A percentile compares a stretch with the other conserved stretches of the same genome.
phyloP scores from a whole-genome alignment of 1,140 invertebrate species.

The Zelostemma sp. region DNA sequence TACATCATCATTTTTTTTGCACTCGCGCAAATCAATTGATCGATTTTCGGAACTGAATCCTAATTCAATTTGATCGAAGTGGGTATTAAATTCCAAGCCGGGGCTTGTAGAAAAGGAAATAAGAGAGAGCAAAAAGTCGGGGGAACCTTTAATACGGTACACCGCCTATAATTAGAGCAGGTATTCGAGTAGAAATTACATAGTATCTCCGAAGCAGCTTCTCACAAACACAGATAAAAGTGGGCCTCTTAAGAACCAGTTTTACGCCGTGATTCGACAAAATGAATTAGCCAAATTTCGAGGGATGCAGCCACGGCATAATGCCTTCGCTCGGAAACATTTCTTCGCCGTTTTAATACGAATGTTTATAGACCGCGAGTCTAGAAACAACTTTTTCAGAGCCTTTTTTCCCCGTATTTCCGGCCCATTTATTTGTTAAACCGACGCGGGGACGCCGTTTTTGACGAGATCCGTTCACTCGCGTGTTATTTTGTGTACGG shows the following conservation, averaged over 20 bases:
- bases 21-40: slow-evolving; percentile 27
- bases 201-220: slow-evolving; percentile 30
- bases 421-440: no score
- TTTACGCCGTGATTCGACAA: slow-evolving; percentile 6
- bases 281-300: slow-evolving; percentile 4
- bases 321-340: no score
- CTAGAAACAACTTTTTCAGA: no score
- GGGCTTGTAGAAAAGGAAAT: slow-evolving; percentile 7
- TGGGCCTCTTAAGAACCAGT: slow-evolving; percentile 42
- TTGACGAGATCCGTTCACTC: slow-evolving; percentile 35
- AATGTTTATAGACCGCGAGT: no score
- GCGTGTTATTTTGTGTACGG: no score
- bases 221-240: slow-evolving; percentile 31
- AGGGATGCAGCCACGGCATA: background rate
- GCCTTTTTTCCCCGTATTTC: no score
- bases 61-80: slow-evolving; percentile 36
- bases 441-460: slow-evolving; percentile 43
- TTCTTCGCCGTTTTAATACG: no score
- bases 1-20: background rate
- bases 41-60: slow-evolving; percentile 8
- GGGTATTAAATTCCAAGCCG: slow-evolving; percentile 15
- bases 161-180: slow-evolving; percentile 65
- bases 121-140: slow-evolving; percentile 15
- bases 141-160: slow-evolving; percentile 43
- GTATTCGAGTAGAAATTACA: slow-evolving; percentile 62